These are phyloP conservation scores for Drosophila orena DNA, from an alignment of 1,140 invertebrate genomes.

Conservation along the genomic window DNA sequence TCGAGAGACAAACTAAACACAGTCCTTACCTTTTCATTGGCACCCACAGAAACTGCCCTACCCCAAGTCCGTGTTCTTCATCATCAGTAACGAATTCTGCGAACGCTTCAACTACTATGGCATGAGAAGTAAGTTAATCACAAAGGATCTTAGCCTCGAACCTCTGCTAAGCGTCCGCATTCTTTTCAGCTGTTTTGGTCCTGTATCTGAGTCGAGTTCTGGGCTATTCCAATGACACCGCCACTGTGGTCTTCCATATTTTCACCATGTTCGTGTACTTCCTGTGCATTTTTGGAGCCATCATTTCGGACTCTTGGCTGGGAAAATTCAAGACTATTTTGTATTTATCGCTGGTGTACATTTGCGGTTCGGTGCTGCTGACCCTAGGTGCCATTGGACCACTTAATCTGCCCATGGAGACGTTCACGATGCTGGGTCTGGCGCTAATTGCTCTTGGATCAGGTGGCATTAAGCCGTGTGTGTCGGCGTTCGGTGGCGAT, in stretches of 20 bases:
- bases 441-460: constrained; percentile 94
- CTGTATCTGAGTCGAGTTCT: constrained; percentile 90
- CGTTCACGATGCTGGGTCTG: constrained; percentile 91
- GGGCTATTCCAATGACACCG: constrained; percentile 87
- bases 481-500: constrained; percentile 98
- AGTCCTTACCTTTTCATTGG: background rate
- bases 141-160: background rate
- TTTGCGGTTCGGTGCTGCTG: constrained; percentile 92
- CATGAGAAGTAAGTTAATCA: constrained; percentile 93
- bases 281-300: constrained; percentile 92
- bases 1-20: no score
- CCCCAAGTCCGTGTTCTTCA: constrained; percentile 96
- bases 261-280: constrained; percentile 94
- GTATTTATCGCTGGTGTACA: constrained; percentile 95
- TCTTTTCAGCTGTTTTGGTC: constrained; percentile 89
- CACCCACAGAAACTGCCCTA: constrained; percentile 90
- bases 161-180: constrained; percentile 86
- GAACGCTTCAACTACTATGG: constrained; percentile 98
- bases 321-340: constrained; percentile 95
- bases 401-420: constrained; percentile 86
- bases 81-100: constrained; percentile 98
- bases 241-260: constrained; percentile 92
- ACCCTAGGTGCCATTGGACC: constrained; percentile 89
- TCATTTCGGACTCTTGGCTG: constrained; percentile 92
- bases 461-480: constrained; percentile 99